Evolutionary conservation across 1,140 invertebrate genomes (phyloP).

Genomic region (Lepeophtheirus salmonis): DNA sequence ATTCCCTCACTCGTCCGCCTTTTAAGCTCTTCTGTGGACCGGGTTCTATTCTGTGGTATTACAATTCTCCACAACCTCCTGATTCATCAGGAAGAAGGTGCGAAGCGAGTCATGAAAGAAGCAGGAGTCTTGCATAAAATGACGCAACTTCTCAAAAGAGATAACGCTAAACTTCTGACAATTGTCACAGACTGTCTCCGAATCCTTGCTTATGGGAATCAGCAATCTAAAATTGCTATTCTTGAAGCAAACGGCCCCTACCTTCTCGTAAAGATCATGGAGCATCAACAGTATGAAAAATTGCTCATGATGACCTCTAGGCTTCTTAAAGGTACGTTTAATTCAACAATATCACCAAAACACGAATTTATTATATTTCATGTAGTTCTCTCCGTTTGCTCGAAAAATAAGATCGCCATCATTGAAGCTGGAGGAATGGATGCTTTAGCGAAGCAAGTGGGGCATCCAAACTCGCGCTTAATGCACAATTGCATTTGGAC

Average conservation of each 20-base stretch:
- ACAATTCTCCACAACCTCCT: conserved; percentile 93
- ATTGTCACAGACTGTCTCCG: conserved; percentile 98
- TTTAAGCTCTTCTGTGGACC: conserved; percentile 77
- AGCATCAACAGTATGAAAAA: conserved; percentile 95
- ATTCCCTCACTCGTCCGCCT: conserved; percentile 91
- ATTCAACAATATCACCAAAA: too few relatives aligned
- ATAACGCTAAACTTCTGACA: conserved; percentile 91
- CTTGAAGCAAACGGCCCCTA: conserved; percentile 86
- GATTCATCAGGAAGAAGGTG: conserved; percentile 72
- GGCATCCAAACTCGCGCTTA: conserved; percentile 61
- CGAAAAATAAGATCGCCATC: conserved; percentile 91
- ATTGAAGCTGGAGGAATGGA: conserved; percentile 95
- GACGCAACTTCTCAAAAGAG: conserved; percentile 80
- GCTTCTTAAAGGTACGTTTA: conserved; percentile 57
- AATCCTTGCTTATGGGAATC: conserved; percentile 75
- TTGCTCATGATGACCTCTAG: conserved; percentile 94
- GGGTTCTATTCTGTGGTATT: conserved; percentile 91
- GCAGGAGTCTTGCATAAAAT: conserved; percentile 94
- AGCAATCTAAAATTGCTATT: conserved; percentile 89
- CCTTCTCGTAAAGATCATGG: conserved; percentile 89
- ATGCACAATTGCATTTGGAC: conserved; percentile 97
- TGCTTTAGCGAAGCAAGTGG: conserved; percentile 79
- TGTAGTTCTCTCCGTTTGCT: conserved; percentile 89
- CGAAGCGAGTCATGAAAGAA: conserved; percentile 87
- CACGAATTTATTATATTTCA: too few relatives aligned